A percentile compares a stretch with the other conserved stretches of the same genome.
Conservation (phyloP, 2,797 vertebrate genomes). For the Aplochiton taeniatus region DNA sequence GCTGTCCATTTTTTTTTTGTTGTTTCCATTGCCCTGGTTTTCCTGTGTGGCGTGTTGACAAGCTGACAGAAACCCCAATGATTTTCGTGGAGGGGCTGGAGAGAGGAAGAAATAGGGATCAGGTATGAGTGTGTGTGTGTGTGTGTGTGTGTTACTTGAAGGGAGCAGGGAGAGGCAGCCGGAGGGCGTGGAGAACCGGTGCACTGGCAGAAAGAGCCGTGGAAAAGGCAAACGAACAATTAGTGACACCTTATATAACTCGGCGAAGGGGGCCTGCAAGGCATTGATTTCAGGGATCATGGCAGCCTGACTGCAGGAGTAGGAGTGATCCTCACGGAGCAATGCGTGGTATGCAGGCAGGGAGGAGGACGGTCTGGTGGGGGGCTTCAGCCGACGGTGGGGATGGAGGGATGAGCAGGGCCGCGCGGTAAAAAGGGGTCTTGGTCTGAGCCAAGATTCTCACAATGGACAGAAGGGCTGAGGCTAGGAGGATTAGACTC, state of each 20-base stretch:
- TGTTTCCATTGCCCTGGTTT: slow-evolving; percentile 46
- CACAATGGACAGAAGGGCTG: slow-evolving; percentile 77
- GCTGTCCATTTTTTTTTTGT: slow-evolving; percentile 24
- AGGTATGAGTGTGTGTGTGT: slow-evolving; percentile 45
- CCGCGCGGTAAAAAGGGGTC: slow-evolving; percentile 64
- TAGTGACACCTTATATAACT: slow-evolving; percentile 74
- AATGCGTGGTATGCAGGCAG: slow-evolving; percentile 37
- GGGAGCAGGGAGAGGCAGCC: slow-evolving; percentile 43
- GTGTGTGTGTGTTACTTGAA: slow-evolving; percentile 36
- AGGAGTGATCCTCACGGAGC: slow-evolving; percentile 47
- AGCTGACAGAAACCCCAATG: slow-evolving; percentile 72
- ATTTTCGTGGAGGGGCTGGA: slow-evolving; percentile 70
- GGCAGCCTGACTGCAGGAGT: slow-evolving; percentile 56
- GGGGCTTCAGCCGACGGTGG: slow-evolving; percentile 41
- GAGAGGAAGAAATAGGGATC: slow-evolving; percentile 45
- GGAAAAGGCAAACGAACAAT: slow-evolving; percentile 75
- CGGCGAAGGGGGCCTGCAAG: slow-evolving; percentile 52
- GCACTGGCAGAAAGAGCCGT: slow-evolving; percentile 54
- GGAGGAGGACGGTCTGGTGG: slow-evolving; percentile 46
- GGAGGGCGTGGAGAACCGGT: slow-evolving; percentile 52
- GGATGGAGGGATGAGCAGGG: slow-evolving; percentile 48
- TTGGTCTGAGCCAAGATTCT: slow-evolving; percentile 74
- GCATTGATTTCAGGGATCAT: slow-evolving; percentile 67
- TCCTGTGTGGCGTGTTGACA: slow-evolving; percentile 65
- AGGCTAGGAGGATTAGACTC: slow-evolving; percentile 79